Evolutionary conservation across 2,797 vertebrate genomes (phyloP), one percentile per base, ranked within the genome.

Genomic region (Anguilla marmorata): DNA sequence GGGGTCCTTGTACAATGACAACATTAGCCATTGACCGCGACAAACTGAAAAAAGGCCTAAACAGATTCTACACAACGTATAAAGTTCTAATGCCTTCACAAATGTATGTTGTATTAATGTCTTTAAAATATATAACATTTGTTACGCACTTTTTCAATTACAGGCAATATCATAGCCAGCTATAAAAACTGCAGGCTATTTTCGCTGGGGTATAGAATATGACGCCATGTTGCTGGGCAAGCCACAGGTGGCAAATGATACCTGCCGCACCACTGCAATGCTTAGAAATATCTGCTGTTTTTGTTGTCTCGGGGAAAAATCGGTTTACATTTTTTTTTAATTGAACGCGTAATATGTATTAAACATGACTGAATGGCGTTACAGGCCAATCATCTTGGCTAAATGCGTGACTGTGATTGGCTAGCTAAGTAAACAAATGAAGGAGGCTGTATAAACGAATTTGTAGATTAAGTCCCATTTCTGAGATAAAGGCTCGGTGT

Each of bases 1-100:
- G 27, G 87, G 87, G 85, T 83, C 88, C 86, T 88, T 84, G 19
- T 16, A 82, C 12, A 41, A 1, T 88, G 48, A 52, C 66, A 50
- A 69, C 76, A 5, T 54, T 52, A 6, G 3, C 19, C 11, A 85
- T 50, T 82, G 60, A 52, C n/a, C 54, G 50, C 80, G 58, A 33
- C 69, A 30, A 72, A 30, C 63, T 27, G 24, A 9, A 83, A 21
- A 83, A 41, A 19, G 19, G 87, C 66, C 83, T 85, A 82, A 88
- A 24, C 60, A 41, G 84, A 84, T 66, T 72, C 2, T 7, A 19
- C n/a, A 41, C 33, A 80, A 52, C 69, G 41, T 82, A 4, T 33
- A 41, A 37, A 16, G 14, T 41, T 19, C 14, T 14, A 16, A 41
- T 21, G 41, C 4, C 27, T 72, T 37, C 3, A 41, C 14, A 19